Percentiles rank a stretch among this genome's conserved stretches.
Evolutionary conservation across 2,888 invertebrate genomes (phyloP).

Genomic region (Melieria picta): DNA sequence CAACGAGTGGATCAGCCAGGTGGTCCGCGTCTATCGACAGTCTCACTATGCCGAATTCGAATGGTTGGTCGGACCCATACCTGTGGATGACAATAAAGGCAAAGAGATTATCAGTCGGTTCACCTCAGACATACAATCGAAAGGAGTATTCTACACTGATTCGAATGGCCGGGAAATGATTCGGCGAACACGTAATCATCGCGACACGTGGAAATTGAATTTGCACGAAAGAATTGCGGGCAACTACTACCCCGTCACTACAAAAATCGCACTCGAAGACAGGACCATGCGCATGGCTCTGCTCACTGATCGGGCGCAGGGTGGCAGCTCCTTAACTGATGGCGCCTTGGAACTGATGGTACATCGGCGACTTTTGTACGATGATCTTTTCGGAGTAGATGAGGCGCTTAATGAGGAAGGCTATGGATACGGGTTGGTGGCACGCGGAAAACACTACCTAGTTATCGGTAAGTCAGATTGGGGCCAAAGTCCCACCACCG

Average conservation of each 20-base stretch:
- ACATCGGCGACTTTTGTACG: constrained; percentile 83
- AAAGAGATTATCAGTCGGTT: constrained; percentile 87
- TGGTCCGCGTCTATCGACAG: constrained; percentile 74
- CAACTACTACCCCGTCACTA: constrained; percentile 95
- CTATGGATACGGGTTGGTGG: constrained; percentile 75
- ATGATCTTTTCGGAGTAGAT: constrained; percentile 93
- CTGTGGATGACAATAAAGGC: constrained; percentile 73
- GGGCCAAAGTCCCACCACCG: constrained; percentile 43
- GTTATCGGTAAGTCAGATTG: constrained; percentile 62
- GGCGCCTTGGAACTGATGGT: constrained; percentile 86
- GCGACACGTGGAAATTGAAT: constrained; percentile 79
- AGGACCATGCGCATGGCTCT: constrained; percentile 58
- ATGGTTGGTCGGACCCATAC: constrained; percentile 83
- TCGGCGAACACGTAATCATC: constrained; percentile 72
- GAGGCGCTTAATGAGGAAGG: constrained; percentile 89
- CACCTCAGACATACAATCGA: constrained; percentile 72
- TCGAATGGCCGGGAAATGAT: constrained; percentile 91
- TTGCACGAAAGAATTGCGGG: constrained; percentile 79
- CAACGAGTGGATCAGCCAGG: constrained; percentile 78
- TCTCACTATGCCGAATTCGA: constrained; percentile 74
- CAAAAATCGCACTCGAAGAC: constrained; percentile 79
- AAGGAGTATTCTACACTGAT: constrained; percentile 87
- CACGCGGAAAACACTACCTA: constrained; percentile 75
- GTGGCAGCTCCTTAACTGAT: constrained; percentile 79
- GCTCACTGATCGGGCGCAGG: constrained; percentile 83